A percentile compares a stretch with the other conserved stretches of the same genome.
These are phyloP conservation scores for Vombatus ursinus DNA, from an alignment of 2,113 vertebrate species.

Conservation along the genomic window DNA sequence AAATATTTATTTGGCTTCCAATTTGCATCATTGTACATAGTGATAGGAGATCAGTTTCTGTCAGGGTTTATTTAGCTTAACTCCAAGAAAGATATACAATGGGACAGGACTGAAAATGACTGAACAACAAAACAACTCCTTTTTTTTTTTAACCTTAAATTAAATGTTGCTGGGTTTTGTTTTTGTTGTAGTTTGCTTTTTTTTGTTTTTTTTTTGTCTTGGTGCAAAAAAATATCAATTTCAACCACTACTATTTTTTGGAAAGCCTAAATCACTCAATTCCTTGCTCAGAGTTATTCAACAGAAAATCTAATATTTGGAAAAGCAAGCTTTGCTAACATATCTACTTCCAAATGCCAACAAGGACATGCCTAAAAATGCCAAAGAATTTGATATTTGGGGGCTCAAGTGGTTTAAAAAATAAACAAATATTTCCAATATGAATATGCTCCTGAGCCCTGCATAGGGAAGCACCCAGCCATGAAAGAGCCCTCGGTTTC, in stretches of 20 bases:
- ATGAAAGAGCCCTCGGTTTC: conserved; percentile 11
- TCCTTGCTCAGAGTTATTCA: conserved; percentile 48
- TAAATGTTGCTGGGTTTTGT: conserved; percentile 27
- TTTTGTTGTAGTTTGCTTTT: background rate
- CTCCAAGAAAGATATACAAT: conserved; percentile 12
- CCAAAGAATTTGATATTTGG: conserved; percentile 44
- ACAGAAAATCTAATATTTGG: conserved; percentile 66
- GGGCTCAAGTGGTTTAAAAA: conserved; percentile 51
- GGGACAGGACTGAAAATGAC: background rate
- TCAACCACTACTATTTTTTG: conserved; percentile 31
- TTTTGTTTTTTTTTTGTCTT: background rate
- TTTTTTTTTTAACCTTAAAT: conserved; percentile 19
- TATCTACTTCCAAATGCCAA: conserved; percentile 65
- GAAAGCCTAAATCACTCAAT: conserved; percentile 39
- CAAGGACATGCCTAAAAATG: conserved; percentile 57
- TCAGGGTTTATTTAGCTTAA: conserved; percentile 44
- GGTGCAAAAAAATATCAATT: background rate
- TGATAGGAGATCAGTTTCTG: background rate
- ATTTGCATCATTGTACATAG: conserved; percentile 53
- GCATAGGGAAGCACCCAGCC: conserved; percentile 56
- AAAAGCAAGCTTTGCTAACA: conserved; percentile 60
- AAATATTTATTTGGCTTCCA: conserved; percentile 63
- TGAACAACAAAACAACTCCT: background rate
- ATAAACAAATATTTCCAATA: conserved; percentile 62
- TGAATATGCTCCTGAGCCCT: conserved; percentile 44